Evolutionary conservation across 2,888 invertebrate species (phyloP).

Genomic region (Crioceris asparagi): DNA sequence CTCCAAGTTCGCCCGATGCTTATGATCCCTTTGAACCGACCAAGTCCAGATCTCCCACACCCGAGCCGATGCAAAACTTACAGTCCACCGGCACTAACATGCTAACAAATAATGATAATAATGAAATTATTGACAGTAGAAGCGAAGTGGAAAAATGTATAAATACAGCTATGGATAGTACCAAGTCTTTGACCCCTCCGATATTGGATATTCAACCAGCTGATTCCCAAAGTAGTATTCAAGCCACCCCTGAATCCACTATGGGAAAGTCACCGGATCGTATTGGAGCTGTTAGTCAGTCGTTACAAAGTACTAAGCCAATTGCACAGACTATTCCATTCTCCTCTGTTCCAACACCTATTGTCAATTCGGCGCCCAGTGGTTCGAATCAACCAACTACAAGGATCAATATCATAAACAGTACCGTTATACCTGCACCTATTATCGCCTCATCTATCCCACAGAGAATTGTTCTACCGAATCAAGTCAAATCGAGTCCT

Average conservation of each 20-base stretch:
- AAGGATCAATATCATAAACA: conserved; percentile 34
- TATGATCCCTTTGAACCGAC: conserved; percentile 91
- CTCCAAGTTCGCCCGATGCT: conserved; percentile 66
- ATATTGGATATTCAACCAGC: conserved; percentile 36
- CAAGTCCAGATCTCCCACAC: conserved; percentile 62
- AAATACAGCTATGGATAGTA: conserved; percentile 20
- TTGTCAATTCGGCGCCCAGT: conserved; percentile 33
- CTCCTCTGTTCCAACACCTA: conserved; percentile 28
- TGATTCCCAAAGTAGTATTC: conserved; percentile 35
- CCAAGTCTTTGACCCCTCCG: conserved; percentile 32
- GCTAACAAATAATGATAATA: conserved; percentile 8
- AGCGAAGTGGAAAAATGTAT: conserved; percentile 28
- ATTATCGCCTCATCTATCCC: conserved; percentile 28
- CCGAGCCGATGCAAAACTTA: conserved; percentile 35
- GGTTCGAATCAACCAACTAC: conserved; percentile 25
- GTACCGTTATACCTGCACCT: conserved; percentile 30
- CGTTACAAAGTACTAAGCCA: conserved; percentile 26
- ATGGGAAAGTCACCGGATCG: conserved; percentile 25
- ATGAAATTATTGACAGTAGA: conserved; percentile 19
- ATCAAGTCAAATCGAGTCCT: conserved; percentile 40
- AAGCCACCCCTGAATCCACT: conserved; percentile 28
- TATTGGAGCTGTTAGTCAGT: not conserved
- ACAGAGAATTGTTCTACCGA: conserved; percentile 42
- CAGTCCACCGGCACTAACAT: too few species aligned
- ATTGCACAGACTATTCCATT: conserved; percentile 32